Evolutionary conservation across 2,113 vertebrate species (phyloP).

Genomic region (Hippocampus barbouri): DNA sequence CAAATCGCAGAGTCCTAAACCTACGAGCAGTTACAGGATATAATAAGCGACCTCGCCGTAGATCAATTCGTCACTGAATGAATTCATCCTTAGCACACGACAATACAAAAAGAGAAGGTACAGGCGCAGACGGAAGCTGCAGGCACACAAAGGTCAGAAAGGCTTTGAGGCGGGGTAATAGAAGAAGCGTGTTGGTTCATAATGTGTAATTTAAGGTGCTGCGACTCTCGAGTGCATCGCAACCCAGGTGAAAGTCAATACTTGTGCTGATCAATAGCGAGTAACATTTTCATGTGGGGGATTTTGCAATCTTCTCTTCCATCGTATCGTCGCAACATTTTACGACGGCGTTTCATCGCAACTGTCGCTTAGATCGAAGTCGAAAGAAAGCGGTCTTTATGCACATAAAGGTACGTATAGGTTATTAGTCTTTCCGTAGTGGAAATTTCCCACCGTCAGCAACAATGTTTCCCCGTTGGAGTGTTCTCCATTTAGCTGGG

Average conservation of each 20-base stretch:
- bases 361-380: conserved; percentile 1
- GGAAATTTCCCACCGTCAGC: conserved; percentile 57
- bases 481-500: conserved; percentile 58
- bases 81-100: conserved; percentile 48
- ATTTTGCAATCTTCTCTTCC: conserved; percentile 21
- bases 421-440: conserved; percentile 40
- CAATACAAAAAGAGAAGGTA: conserved; percentile 37
- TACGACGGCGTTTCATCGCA: conserved; percentile 5
- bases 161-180: conserved; percentile 18
- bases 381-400: conserved; percentile 12
- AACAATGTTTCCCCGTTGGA: conserved; percentile 53
- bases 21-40: conserved; percentile 62
- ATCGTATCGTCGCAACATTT: conserved; percentile 20
- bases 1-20: conserved; percentile 22
- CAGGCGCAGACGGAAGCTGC: neutral
- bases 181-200: conserved; percentile 27
- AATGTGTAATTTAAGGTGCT: conserved; percentile 37
- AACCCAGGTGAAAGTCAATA: conserved; percentile 37
- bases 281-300: conserved; percentile 25
- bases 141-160: neutral
- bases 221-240: conserved; percentile 22
- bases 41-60: conserved; percentile 61
- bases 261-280: conserved; percentile 23
- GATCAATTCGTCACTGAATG: conserved; percentile 65
- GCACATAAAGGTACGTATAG: conserved; percentile 21